Conservation (phyloP, 2,113 vertebrate genomes). For the Aviceda subcristata region DNA sequence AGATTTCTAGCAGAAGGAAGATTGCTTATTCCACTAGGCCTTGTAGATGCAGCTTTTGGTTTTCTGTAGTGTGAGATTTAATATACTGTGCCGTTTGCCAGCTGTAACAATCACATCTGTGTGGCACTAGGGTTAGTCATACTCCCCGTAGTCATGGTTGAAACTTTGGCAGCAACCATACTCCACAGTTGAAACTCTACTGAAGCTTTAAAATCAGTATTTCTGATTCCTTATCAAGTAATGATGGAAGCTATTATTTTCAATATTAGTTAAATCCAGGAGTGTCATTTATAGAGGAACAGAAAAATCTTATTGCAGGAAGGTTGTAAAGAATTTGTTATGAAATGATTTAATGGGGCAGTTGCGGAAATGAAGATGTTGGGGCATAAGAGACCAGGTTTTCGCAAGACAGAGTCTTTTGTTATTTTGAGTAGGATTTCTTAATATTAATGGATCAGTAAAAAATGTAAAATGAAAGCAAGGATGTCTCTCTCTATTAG, state of each 20-base stretch:
- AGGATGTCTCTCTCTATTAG: background rate
- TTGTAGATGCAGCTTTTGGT: background rate
- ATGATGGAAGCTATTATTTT: background rate
- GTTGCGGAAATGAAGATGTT: background rate
- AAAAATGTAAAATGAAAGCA: background rate
- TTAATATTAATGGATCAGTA: background rate
- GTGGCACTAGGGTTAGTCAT: background rate
- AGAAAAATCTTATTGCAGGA: background rate
- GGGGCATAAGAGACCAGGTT: background rate
- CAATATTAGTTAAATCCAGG: background rate
- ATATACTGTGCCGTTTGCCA: background rate
- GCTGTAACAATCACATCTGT: background rate
- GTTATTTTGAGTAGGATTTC: background rate
- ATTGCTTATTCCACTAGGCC: background rate
- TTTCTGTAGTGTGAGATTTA: background rate
- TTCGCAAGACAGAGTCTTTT: background rate
- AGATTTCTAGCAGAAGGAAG: background rate
- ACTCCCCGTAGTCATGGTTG: background rate
- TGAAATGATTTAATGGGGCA: background rate
- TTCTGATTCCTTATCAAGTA: background rate
- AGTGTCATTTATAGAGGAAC: background rate
- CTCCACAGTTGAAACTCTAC: background rate
- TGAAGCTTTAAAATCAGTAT: background rate
- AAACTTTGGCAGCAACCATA: background rate
- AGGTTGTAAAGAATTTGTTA: background rate